Conservation (phyloP, 2,113 vertebrate genomes). For the Brachyistius frenatus region DNA sequence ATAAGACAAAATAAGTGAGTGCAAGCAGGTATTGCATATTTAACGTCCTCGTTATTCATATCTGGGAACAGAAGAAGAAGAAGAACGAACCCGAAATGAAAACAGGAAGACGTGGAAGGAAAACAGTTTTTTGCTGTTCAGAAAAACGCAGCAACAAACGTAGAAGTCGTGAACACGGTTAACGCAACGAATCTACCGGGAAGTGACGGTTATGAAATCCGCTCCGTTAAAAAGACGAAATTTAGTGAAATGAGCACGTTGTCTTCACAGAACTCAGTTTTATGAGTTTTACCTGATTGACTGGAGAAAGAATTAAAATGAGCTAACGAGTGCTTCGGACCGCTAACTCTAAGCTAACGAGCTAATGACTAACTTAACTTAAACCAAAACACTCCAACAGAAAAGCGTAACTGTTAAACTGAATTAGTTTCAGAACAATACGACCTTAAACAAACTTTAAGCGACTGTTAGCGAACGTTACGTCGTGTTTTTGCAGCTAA, state of each 20-base stretch:
- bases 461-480: too few relatives aligned
- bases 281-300: too few relatives aligned
- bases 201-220: background rate
- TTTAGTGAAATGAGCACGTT: constrained; percentile 36
- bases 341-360: too few relatives aligned
- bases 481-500: too few relatives aligned
- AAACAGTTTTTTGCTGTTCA: constrained; percentile 71
- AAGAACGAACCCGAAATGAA: constrained; percentile 5
- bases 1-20: constrained; percentile 87
- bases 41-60: constrained; percentile 83
- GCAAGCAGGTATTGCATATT: constrained; percentile 98
- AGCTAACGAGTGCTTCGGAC: too few relatives aligned
- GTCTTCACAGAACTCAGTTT: background rate
- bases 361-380: too few relatives aligned
- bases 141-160: constrained; percentile 91
- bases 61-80: constrained; percentile 83
- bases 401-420: background rate
- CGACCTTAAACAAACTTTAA: too few relatives aligned
- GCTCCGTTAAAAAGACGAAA: background rate
- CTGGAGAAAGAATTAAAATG: too few relatives aligned
- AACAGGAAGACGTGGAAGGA: constrained; percentile 72
- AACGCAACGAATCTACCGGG: background rate
- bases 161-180: constrained; percentile 82
- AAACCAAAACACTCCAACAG: too few relatives aligned
- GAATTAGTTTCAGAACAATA: too few relatives aligned